Conservation (phyloP, 2,797 vertebrate genomes). For the Huso huso region DNA sequence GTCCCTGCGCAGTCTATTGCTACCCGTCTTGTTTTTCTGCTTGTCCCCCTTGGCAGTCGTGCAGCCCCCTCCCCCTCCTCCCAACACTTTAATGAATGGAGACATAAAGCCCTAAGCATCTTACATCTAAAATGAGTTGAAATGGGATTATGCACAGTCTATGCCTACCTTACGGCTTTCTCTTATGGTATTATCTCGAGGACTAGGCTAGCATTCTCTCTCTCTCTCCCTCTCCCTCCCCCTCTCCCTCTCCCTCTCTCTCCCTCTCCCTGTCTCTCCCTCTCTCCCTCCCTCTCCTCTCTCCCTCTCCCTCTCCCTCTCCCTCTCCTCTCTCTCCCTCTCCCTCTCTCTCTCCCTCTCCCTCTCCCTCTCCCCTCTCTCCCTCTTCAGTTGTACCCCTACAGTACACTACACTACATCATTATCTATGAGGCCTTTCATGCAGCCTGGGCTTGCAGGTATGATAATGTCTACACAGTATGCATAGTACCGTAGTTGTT, state of each 20-base stretch:
- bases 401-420: neutral
- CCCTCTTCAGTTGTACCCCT: neutral
- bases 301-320: too few relatives aligned
- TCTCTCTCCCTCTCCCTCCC: constrained; percentile 17
- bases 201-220: constrained; percentile 27
- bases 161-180: constrained; percentile 17
- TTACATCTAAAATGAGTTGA: constrained; percentile 30
- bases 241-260: constrained; percentile 6
- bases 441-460: neutral
- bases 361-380: too few relatives aligned
- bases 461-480: too few relatives aligned
- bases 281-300: neutral
- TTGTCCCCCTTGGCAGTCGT: constrained; percentile 6
- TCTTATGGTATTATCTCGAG: constrained; percentile 29
- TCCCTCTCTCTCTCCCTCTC: neutral
- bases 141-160: constrained; percentile 26
- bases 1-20: neutral
- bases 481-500: too few relatives aligned
- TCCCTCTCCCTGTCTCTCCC: constrained; percentile 9
- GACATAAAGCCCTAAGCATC: constrained; percentile 31
- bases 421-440: neutral
- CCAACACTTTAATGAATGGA: constrained; percentile 22
- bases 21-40: constrained; percentile 12
- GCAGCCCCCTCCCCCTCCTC: too few relatives aligned
- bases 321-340: too few relatives aligned